These are phyloP conservation scores for Andricus curvator DNA, from an alignment of 2,888 invertebrate species.

Conservation along the genomic window DNA sequence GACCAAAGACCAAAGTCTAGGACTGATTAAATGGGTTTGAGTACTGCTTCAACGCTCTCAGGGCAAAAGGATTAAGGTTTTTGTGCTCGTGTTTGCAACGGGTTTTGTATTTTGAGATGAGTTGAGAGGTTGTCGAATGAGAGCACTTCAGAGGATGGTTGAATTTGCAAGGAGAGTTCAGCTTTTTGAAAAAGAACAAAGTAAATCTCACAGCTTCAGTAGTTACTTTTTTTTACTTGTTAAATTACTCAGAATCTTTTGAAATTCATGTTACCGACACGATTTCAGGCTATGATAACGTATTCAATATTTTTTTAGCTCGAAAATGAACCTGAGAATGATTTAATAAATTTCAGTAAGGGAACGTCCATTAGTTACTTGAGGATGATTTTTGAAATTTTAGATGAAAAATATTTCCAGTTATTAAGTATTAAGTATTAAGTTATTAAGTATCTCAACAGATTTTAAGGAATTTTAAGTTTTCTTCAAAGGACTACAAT, in stretches of 20 bases:
- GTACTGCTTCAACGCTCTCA: background rate
- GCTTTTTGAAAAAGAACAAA: background rate
- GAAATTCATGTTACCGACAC: too few relatives aligned
- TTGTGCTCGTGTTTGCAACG: background rate
- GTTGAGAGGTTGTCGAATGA: background rate
- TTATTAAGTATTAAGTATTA: too few relatives aligned
- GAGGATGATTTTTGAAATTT: too few relatives aligned
- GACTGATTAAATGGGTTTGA: slow-evolving; percentile 1
- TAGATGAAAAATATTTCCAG: too few relatives aligned
- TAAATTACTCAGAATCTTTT: background rate
- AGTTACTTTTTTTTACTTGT: background rate
- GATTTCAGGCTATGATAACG: too few relatives aligned
- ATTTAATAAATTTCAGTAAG: too few relatives aligned
- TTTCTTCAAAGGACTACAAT: too few relatives aligned
- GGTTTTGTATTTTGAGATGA: background rate
- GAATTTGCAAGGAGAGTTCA: background rate
- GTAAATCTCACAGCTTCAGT: background rate
- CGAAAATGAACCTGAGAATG: too few relatives aligned
- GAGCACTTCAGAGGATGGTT: background rate
- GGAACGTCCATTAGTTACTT: too few relatives aligned
- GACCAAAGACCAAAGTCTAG: background rate
- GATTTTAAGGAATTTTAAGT: too few relatives aligned
- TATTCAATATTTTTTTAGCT: too few relatives aligned
- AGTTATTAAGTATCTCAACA: too few relatives aligned
- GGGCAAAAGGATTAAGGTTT: background rate